Evolutionary conservation across 2,888 invertebrate species (phyloP).

Genomic region (Apamea anceps): DNA sequence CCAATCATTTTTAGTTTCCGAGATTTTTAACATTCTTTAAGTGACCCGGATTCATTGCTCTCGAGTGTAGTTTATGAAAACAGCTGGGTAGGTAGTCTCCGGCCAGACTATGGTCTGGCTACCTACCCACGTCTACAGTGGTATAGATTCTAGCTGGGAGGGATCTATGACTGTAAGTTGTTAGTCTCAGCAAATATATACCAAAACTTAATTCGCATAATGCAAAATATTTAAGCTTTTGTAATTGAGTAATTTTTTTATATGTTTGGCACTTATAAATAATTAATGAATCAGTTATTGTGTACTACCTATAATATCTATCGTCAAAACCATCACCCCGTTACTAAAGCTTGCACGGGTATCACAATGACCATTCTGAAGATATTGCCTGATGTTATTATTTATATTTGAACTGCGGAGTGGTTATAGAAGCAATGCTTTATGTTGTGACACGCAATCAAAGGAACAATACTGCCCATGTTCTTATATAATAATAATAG

Average conservation of each 20-base stretch:
- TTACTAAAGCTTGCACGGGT: neutral
- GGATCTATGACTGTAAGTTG: neutral
- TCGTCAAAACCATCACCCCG: neutral
- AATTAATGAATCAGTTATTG: neutral
- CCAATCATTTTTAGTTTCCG: too few relatives aligned
- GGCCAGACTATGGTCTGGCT: neutral
- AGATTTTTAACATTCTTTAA: too few relatives aligned
- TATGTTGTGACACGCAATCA: neutral
- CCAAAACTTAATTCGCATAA: too few relatives aligned
- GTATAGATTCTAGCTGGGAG: neutral
- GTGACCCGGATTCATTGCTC: too few relatives aligned
- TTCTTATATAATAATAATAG: neutral
- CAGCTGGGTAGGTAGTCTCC: too few relatives aligned
- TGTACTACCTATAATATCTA: neutral
- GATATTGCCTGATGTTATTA: neutral
- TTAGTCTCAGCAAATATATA: neutral
- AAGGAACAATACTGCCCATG: neutral
- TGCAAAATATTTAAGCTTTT: neutral
- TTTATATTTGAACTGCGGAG: neutral
- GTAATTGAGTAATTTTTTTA: neutral
- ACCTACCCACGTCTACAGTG: neutral
- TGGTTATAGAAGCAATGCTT: neutral
- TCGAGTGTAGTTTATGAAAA: neutral
- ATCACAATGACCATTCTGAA: neutral
- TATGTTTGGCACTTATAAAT: neutral